A percentile compares a stretch with the other conserved stretches of the same genome.
phyloP scores from a whole-genome alignment of 2,888 invertebrate genomes.

The Lysandra bellargus region DNA sequence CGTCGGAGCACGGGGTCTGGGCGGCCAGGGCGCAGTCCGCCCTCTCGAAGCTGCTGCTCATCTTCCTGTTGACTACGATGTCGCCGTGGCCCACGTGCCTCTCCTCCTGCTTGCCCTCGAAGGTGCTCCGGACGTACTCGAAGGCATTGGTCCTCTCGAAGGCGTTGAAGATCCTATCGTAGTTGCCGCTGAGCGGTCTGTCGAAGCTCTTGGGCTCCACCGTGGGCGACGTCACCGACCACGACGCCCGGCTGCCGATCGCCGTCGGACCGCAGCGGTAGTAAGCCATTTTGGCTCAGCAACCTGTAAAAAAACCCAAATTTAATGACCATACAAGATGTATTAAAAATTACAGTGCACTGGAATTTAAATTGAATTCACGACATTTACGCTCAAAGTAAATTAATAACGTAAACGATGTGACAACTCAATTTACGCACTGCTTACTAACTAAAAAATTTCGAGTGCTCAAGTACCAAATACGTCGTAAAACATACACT shows the following conservation, averaged over 20 bases:
- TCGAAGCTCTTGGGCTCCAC: slow-evolving; percentile 62
- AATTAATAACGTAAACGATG: neutral
- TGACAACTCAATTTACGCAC: neutral
- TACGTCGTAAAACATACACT: neutral
- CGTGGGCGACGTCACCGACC: slow-evolving; percentile 73
- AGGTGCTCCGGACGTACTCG: slow-evolving; percentile 61
- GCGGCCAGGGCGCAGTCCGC: slow-evolving; percentile 77
- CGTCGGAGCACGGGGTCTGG: slow-evolving; percentile 76
- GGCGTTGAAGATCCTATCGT: slow-evolving; percentile 75
- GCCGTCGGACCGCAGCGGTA: slow-evolving; percentile 74
- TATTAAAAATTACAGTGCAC: neutral
- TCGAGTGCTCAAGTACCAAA: neutral
- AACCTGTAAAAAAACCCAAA: slow-evolving; percentile 48
- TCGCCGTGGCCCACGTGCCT: slow-evolving; percentile 66
- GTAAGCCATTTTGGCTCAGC: slow-evolving; percentile 62
- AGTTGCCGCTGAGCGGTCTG: slow-evolving; percentile 72
- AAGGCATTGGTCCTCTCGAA: slow-evolving; percentile 77
- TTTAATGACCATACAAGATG: neutral
- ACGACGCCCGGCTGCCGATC: slow-evolving; percentile 75
- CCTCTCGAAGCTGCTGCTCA: slow-evolving; percentile 72
- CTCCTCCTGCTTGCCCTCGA: slow-evolving; percentile 55
- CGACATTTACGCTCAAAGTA: slow-evolving; percentile 7
- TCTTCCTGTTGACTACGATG: slow-evolving; percentile 69
- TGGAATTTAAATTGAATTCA: neutral
- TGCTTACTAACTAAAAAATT: slow-evolving; percentile 4